Base-by-base conservation (phyloP, 2,888 invertebrate genomes). In the Sarcophaga rosellei region DNA sequence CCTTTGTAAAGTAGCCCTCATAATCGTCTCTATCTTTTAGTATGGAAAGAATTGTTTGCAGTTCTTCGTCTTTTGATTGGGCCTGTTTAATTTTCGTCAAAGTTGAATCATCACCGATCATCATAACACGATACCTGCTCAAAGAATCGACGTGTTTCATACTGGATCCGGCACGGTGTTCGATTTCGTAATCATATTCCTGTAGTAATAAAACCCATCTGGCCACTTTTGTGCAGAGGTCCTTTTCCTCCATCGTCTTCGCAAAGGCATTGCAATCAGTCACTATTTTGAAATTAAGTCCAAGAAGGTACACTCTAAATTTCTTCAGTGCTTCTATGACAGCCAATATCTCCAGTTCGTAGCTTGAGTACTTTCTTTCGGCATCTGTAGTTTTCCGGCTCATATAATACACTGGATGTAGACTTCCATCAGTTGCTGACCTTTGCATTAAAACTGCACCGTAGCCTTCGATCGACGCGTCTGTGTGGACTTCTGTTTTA, bases 221-320 rank as follows among this genome's bases (percentile, higher is more conserved):
- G 3, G 84, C 85, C 2, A 88, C 89, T 25, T 81, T 66, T 5
- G 84, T 66, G 3, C 82, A 81, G 12, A 88, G 70, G 57, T 88
- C 84, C 87, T n/a, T n/a, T n/a, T n/a, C n/a, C n/a, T n/a, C n/a
- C n/a, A n/a, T n/a, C n/a, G n/a, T n/a, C n/a, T n/a, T n/a, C n/a
- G n/a, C n/a, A n/a, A n/a, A n/a, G n/a, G n/a, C n/a, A n/a, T 84
- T 83, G 35, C 88, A 89, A 70, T 89, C 87, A 2, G 88, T 88
- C 1, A 88, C 84, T 10, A 89, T 65, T 23, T 84, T 86, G 79
- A 88, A 88, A 5, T 81, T 63, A 0, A 79, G 53, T 4, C 89
- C 88, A 8, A 90, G 53, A 2, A 89, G 86, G 87, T 90, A 90
- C 17, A 88, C 84, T 1, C 88, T 61, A 79, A 89, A 90, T 59